phyloP scores from a whole-genome alignment of 1,140 invertebrate genomes.

The Idris sp. region DNA sequence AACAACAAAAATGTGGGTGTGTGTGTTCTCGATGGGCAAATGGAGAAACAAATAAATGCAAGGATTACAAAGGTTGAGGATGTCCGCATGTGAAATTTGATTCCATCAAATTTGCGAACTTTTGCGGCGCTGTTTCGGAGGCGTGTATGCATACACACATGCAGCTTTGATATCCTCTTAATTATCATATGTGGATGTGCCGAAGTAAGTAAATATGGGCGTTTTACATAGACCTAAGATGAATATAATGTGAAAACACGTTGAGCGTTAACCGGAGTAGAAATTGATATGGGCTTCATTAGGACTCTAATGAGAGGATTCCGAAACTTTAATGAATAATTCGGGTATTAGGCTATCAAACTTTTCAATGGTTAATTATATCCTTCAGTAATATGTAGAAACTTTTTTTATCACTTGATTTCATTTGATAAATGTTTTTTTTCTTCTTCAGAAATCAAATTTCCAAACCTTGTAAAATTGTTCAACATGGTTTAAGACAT shows the following conservation, averaged over 20 bases:
- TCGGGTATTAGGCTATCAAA: background rate
- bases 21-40: constrained; percentile 12
- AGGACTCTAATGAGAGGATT: constrained; percentile 30
- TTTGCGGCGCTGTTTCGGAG: constrained; percentile 20
- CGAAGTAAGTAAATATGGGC: constrained; percentile 42
- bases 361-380: constrained; percentile 3
- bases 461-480: too few species aligned
- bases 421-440: too few species aligned
- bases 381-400: background rate
- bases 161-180: constrained; percentile 31
- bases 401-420: too few species aligned
- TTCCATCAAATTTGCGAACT: constrained; percentile 20
- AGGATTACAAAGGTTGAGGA: constrained; percentile 18
- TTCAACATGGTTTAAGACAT: too few species aligned
- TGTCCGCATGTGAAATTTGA: constrained; percentile 31
- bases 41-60: constrained; percentile 29
- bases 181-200: constrained; percentile 33
- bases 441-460: too few species aligned
- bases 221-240: constrained; percentile 23
- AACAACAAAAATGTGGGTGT: constrained; percentile 9
- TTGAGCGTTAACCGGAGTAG: constrained; percentile 33
- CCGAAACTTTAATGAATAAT: constrained; percentile 11
- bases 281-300: constrained; percentile 45
- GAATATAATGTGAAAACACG: constrained; percentile 42
- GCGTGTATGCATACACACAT: constrained; percentile 3